These are phyloP conservation scores for Diploscapter pachys DNA, from an alignment of 1,140 invertebrate genomes.

Conservation along the genomic window DNA sequence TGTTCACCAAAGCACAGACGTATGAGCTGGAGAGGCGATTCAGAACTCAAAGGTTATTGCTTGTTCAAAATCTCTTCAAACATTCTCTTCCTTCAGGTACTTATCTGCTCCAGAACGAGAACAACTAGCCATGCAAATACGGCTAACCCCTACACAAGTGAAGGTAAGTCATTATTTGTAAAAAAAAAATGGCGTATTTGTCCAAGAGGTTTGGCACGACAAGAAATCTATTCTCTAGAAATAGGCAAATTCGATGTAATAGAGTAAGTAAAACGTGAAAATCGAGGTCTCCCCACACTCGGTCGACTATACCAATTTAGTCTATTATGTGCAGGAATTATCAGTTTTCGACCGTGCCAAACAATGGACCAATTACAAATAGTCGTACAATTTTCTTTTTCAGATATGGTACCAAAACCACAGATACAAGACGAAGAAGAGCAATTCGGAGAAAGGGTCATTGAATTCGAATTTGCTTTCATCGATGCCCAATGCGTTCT, in stretches of 20 bases:
- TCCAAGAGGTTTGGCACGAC: no score
- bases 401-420: no score
- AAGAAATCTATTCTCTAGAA: no score
- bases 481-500: constrained; percentile 20
- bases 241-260: no score
- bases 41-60: constrained; percentile 40
- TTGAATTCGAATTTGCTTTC: constrained; percentile 20
- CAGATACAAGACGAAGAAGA: constrained; percentile 34
- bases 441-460: constrained; percentile 17
- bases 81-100: constrained; percentile 65
- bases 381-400: not conserved
- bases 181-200: constrained; percentile 1
- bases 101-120: constrained; percentile 90
- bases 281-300: no score
- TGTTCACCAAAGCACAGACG: constrained; percentile 95
- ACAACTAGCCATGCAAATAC: constrained; percentile 84
- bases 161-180: constrained; percentile 61
- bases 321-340: no score
- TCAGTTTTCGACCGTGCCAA: no score
- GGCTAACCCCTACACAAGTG: constrained; percentile 80
- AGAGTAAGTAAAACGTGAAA: no score
- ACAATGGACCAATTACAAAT: not conserved
- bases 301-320: not conserved
- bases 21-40: constrained; percentile 90
- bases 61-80: no score